Evolutionary conservation across 2,888 invertebrate species (phyloP), one percentile per base, ranked within the genome.

Genomic region (Aethes cnicana): DNA sequence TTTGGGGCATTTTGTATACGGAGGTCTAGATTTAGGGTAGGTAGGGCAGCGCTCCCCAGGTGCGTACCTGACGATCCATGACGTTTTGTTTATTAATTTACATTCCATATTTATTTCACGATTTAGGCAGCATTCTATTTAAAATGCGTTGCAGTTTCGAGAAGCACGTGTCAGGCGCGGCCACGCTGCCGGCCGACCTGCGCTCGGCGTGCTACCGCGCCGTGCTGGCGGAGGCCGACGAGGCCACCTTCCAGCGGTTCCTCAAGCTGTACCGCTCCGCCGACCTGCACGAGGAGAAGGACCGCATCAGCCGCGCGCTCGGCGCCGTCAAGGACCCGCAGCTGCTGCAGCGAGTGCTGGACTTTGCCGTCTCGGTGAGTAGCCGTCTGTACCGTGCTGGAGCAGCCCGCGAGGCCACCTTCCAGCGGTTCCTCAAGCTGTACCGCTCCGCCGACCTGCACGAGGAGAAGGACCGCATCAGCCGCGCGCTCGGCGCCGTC

Each of bases 231-330:
- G 91, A 91, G 39, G 93, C 94, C 11, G 95, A 95, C 72, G 92
- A 92, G 56, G 81, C 87, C 8, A 93, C 94, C 8, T 97, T 94
- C 72, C 91, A 95, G 44, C 92, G 93, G 26, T 93, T 98, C 93
- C 84, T 97, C 58, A 91, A 92, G 71, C 81, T 97, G 59, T 96
- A 97, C 84, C 92, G 95, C 62, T 93, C 94, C 37, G 93, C 96
- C 4, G 97, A 97, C 84, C 87, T 97, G 61, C 96, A 97, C 69
- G 98, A 98, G 83, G 98, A 98, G 80, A 97, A 97, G 80, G 96
- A 97, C 77, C 92, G 98, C 68, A 95, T 98, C 69, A 93, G 96
- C 52, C 91, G 95, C 54, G 93, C 97, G 3, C 91, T 98, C 47
- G 98, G 98, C 23, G 93, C 95, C 30, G 93, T 96, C 47, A 91